Evolutionary conservation across 2,113 vertebrate genomes (phyloP).

Genomic region (Leucopsar rothschildi): DNA sequence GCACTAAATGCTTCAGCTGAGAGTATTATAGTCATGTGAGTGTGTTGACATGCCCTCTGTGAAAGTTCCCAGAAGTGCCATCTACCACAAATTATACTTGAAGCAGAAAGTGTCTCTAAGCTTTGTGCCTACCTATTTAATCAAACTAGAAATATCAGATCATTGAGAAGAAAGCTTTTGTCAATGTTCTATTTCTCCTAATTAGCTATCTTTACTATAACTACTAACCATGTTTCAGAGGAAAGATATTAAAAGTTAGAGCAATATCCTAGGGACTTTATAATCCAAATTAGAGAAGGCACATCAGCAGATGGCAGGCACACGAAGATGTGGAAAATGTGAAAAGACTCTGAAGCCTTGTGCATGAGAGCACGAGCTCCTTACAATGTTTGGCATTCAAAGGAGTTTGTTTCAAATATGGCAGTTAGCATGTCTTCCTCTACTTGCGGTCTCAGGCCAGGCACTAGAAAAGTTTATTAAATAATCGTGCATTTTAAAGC

Average conservation of each 20-base stretch:
- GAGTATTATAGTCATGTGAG: neutral
- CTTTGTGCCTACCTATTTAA: neutral
- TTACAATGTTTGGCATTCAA: neutral
- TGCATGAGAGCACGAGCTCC: neutral
- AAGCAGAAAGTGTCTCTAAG: neutral
- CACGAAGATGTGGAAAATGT: neutral
- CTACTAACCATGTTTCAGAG: neutral
- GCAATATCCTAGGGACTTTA: neutral
- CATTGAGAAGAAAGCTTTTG: neutral
- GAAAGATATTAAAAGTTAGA: neutral
- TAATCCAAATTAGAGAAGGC: neutral
- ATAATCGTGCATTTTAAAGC: neutral
- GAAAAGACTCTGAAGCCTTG: neutral
- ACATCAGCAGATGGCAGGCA: neutral
- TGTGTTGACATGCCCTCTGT: neutral
- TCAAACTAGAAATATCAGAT: neutral
- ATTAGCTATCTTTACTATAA: neutral
- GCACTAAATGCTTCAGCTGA: neutral
- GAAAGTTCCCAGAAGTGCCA: neutral
- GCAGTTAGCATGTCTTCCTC: neutral
- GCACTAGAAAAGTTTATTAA: neutral
- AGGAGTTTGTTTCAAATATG: neutral
- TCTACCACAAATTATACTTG: neutral
- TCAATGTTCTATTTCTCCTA: neutral
- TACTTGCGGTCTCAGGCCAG: neutral